Base-by-base conservation (phyloP, 2,113 vertebrate species). In the Coregonus clupeaformis region DNA sequence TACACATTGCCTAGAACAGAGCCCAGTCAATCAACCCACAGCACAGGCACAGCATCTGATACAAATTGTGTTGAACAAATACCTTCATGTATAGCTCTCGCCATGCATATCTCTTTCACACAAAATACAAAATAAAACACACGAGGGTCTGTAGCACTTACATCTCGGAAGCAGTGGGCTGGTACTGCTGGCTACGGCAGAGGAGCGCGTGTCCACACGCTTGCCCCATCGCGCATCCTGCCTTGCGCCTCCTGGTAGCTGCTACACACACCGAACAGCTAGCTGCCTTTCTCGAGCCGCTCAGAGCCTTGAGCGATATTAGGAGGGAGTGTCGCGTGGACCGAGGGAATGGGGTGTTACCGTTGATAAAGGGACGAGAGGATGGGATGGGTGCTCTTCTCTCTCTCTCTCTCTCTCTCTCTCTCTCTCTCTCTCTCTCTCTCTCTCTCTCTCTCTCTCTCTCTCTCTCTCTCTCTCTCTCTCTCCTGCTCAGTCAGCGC, bases 121-220 rank as follows among this genome's bases (percentile, higher is more conserved):
- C 64, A 78, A 36, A 69, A 49, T 73, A 59, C 9, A 22, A 62
- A 24, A 64, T 64, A 12, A 64, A 64, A 30, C 32, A 3, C 47
- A 16, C 13, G 4, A 14, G 1, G 49, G 49, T 52, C 24, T 27
- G 22, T 77, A 52, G 14, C 14, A 95, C 95, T 96, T 92, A 96
- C 95, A 95, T 92, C 71, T 96, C 95, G 76, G 93, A 91, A 24
- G 95, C 91, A 60, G 95, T 91, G 52, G 95, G 94, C 64, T 98
- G 49, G 5, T 18, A 18, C 49, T 52, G 49, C 49, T 52, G 96
- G 92, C 94, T 98, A 91, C 97, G 95, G 92, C 97, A 98, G 84
- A 98, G 96, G 89, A 98, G 96, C 91, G 97, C 96, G 94, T 98
- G 97, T 92, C 97, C 96, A 87, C 97, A 98, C 82, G 96, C 96